Conservation (phyloP, 30 jellyfish, hydroid and myxozoan genomes). For the Pseudorhiza aurosa region DNA sequence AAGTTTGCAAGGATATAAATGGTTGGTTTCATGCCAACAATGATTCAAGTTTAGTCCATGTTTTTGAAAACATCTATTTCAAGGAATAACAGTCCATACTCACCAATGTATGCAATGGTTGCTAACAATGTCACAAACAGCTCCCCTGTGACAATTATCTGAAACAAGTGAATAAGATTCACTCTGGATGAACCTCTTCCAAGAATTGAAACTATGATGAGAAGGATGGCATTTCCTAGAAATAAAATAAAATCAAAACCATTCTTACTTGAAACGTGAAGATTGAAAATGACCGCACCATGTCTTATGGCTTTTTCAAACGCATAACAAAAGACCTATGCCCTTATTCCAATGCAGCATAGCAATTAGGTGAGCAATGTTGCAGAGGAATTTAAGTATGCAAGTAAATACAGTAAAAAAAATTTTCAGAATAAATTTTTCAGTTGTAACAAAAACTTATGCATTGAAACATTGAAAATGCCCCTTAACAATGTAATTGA, state of each 20-base stretch:
- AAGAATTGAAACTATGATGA: constrained; percentile 75
- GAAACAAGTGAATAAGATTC: constrained; percentile 56
- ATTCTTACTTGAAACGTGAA: too few species aligned
- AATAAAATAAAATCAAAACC: background rate
- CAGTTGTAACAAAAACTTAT: too few species aligned
- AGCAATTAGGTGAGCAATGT: too few species aligned
- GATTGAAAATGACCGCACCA: too few species aligned
- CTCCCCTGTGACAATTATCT: constrained; percentile 67
- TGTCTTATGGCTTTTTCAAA: too few species aligned
- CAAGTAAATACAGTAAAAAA: too few species aligned
- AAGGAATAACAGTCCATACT: constrained; percentile 19
- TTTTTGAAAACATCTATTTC: background rate
- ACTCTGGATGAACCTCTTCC: constrained; percentile 37
- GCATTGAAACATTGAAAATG: too few species aligned
- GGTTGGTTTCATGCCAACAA: background rate
- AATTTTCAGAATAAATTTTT: too few species aligned
- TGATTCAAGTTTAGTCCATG: background rate
- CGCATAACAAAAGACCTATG: too few species aligned
- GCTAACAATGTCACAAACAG: constrained; percentile 49
- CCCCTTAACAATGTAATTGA: too few species aligned
- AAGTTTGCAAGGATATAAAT: background rate
- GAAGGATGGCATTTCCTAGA: constrained; percentile 85
- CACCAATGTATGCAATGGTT: constrained; percentile 71
- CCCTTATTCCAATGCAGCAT: too few species aligned
- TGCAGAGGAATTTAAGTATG: too few species aligned